phyloP scores from a whole-genome alignment of 2,113 vertebrate species.

The Hiodon alosoides region DNA sequence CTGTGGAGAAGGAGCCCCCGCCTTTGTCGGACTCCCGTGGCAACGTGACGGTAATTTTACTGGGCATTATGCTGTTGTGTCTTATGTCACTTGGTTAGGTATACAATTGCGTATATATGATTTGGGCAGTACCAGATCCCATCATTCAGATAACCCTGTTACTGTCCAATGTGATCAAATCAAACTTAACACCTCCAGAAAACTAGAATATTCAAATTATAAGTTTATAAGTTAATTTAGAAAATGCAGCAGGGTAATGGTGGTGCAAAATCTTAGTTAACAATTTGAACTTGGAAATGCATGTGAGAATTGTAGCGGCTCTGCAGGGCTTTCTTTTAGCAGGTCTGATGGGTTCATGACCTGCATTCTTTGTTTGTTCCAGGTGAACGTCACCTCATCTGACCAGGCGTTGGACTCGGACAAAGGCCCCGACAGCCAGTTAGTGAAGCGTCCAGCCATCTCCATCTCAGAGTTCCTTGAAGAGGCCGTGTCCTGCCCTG shows the following conservation, averaged over 20 bases:
- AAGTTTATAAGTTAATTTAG: too few species aligned
- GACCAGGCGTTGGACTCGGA: constrained; percentile 33
- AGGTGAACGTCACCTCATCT: constrained; percentile 6
- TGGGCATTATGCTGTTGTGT: neutral
- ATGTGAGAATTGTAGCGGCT: too few species aligned
- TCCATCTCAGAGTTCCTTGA: constrained; percentile 65
- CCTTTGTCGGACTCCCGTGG: neutral
- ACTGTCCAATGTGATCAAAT: too few species aligned
- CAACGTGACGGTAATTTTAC: constrained; percentile 23
- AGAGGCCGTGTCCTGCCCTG: constrained; percentile 30
- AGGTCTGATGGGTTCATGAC: neutral
- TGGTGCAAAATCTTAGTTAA: too few species aligned
- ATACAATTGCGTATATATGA: neutral
- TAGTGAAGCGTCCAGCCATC: constrained; percentile 48
- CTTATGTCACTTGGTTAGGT: neutral
- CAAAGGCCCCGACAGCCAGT: constrained; percentile 52
- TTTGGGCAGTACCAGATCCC: too few species aligned
- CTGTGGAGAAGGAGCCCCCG: constrained; percentile 2
- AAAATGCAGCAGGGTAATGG: too few species aligned
- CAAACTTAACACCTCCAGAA: too few species aligned
- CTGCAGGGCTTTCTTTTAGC: too few species aligned
- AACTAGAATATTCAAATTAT: too few species aligned
- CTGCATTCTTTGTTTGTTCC: neutral
- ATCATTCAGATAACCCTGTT: too few species aligned
- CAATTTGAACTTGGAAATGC: too few species aligned